A percentile compares a stretch with the other conserved stretches of the same genome.
Conservation (phyloP, 2,797 vertebrate genomes). For the Cirrhinus molitorella region DNA sequence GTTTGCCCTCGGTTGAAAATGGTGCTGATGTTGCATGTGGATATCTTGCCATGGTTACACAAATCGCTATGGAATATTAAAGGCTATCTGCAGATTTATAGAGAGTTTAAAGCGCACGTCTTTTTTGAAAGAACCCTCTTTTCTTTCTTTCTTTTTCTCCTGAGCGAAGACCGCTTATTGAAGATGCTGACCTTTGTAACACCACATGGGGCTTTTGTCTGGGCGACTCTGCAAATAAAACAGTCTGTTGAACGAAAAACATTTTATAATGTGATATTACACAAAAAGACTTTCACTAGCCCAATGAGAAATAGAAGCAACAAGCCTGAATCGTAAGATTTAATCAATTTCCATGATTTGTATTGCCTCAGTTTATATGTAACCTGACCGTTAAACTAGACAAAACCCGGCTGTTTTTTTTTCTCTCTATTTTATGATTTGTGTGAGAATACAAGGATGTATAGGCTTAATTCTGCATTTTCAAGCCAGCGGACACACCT, state of each 20-base stretch:
- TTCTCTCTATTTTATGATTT: neutral
- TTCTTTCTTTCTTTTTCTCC: neutral
- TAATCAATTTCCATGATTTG: neutral
- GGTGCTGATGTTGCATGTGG: slow-evolving; percentile 55
- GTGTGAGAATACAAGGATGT: neutral
- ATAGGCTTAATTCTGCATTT: slow-evolving; percentile 29
- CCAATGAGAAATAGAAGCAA: neutral
- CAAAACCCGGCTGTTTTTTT: too few relatives aligned
- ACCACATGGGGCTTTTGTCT: slow-evolving; percentile 37
- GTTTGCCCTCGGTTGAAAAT: slow-evolving; percentile 23
- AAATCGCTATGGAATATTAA: neutral
- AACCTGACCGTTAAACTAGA: neutral
- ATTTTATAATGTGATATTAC: neutral
- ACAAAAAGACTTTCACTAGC: neutral
- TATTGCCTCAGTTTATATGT: neutral
- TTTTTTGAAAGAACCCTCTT: neutral
- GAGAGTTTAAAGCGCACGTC: neutral
- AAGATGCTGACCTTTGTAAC: neutral
- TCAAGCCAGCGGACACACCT: slow-evolving; percentile 60
- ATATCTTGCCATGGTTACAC: neutral
- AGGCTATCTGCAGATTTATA: neutral
- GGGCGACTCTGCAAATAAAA: neutral
- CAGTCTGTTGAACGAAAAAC: neutral
- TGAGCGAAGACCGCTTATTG: neutral
- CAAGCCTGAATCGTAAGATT: neutral